Evolutionary conservation across 2,797 vertebrate species (phyloP).

Genomic region (Pristis pectinata): DNA sequence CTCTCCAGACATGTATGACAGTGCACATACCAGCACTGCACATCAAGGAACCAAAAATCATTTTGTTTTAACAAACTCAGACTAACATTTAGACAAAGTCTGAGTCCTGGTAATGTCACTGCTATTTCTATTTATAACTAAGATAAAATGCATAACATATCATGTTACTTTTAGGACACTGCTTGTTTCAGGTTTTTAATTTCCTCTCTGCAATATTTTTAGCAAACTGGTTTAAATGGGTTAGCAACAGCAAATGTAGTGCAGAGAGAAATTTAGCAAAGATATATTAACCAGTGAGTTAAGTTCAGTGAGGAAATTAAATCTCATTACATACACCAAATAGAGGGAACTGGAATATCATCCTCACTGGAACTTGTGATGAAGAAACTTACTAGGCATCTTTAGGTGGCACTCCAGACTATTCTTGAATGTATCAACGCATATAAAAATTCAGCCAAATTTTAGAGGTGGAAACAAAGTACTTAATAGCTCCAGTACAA

Average conservation of each 20-base stretch:
- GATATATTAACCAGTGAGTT: not conserved
- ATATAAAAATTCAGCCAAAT: not conserved
- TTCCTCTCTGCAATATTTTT: conserved; percentile 3
- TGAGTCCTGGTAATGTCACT: not conserved
- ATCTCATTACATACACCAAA: not conserved
- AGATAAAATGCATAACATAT: conserved; percentile 10
- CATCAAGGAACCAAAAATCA: not conserved
- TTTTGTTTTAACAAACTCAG: not conserved
- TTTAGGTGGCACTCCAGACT: not conserved
- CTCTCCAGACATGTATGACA: not conserved
- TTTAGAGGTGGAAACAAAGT: not conserved
- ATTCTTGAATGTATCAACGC: not conserved
- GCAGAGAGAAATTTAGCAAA: not conserved
- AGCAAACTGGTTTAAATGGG: conserved; percentile 14
- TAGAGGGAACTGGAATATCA: not conserved
- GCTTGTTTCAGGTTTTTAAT: not conserved
- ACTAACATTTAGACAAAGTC: not conserved
- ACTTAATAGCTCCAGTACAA: not conserved
- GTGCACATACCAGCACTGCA: not conserved
- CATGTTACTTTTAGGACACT: not conserved
- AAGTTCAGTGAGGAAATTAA: conserved; percentile 1
- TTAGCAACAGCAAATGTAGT: conserved; percentile 10
- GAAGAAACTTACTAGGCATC: not conserved
- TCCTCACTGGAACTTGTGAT: not conserved
- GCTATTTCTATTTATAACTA: not conserved